A percentile compares a stretch with the other conserved stretches of the same genome.
Evolutionary conservation across 2,797 vertebrate genomes (phyloP).

Genomic region (Hoplostethus mediterraneus): DNA sequence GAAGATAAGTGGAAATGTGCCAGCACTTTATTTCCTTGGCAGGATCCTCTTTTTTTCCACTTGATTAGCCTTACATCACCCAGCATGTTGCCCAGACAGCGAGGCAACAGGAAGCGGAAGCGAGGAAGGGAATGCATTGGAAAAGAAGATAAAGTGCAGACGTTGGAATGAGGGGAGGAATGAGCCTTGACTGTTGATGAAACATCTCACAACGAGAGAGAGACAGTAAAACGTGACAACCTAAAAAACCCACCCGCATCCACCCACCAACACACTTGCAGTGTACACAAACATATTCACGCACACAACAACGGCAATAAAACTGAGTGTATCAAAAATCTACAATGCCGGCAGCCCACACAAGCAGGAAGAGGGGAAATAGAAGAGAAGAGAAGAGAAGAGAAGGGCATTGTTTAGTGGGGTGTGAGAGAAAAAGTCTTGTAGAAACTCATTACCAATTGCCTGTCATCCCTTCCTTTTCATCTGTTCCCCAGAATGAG

Average conservation of each 20-base stretch:
- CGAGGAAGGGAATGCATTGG: conserved; percentile 29
- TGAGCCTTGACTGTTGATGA: conserved; percentile 39
- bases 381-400: not conserved
- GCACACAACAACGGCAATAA: conserved; percentile 19
- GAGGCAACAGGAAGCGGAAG: conserved; percentile 54
- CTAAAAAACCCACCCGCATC: conserved; percentile 5
- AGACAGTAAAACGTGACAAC: conserved; percentile 11
- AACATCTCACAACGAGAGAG: conserved; percentile 13
- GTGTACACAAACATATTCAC: conserved; percentile 24
- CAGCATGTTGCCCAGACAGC: conserved; percentile 66
- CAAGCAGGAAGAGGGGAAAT: not conserved
- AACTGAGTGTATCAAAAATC: conserved; percentile 16
- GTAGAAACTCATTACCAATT: conserved; percentile 38
- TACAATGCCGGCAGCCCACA: conserved; percentile 7
- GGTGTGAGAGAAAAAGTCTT: conserved; percentile 2
- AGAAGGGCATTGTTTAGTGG: not conserved
- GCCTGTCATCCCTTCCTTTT: conserved; percentile 35
- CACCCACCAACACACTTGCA: not conserved
- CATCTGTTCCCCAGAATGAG: conserved; percentile 51
- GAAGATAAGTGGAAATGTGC: conserved; percentile 61
- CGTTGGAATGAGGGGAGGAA: conserved; percentile 29
- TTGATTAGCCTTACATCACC: conserved; percentile 77
- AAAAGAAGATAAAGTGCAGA: conserved; percentile 40
- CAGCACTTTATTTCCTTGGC: conserved; percentile 70
- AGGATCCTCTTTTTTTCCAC: conserved; percentile 68